Conservation (phyloP, 2,797 vertebrate species). For the Galaxias olidus region DNA sequence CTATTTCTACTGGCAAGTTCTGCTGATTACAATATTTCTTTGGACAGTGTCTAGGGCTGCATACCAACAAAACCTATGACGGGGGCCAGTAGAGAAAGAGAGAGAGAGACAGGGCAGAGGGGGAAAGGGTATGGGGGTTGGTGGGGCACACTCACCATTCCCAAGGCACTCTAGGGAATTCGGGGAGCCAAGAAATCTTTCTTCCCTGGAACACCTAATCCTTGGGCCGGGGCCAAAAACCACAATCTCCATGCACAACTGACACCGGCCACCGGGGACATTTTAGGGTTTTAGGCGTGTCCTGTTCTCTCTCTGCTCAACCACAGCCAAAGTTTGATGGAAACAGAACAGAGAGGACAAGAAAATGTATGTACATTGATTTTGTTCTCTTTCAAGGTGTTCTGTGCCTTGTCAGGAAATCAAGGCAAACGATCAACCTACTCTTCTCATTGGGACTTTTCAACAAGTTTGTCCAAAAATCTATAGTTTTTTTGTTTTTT, state of each 20-base stretch:
- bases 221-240: conserved; percentile 85
- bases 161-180: conserved; percentile 75
- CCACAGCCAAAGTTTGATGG: conserved; percentile 82
- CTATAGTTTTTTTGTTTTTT: background rate
- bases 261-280: conserved; percentile 84
- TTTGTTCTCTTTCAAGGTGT: conserved; percentile 20
- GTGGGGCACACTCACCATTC: conserved; percentile 68
- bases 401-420: conserved; percentile 37
- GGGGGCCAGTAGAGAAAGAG: conserved; percentile 22
- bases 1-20: conserved; percentile 23
- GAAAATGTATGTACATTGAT: conserved; percentile 3
- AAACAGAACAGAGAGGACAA: conserved; percentile 69
- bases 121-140: conserved; percentile 60
- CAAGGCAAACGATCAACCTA: conserved; percentile 22
- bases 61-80: conserved; percentile 30
- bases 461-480: background rate
- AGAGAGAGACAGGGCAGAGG: conserved; percentile 55
- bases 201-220: conserved; percentile 91
- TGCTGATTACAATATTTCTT: conserved; percentile 28
- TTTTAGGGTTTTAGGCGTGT: conserved; percentile 89
- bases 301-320: conserved; percentile 80
- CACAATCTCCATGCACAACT: conserved; percentile 80
- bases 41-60: conserved; percentile 27
- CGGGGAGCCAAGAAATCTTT: conserved; percentile 78
- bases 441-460: too few relatives aligned